Conservation (phyloP, 2,797 vertebrate species). For the Gadopsis marmoratus region DNA sequence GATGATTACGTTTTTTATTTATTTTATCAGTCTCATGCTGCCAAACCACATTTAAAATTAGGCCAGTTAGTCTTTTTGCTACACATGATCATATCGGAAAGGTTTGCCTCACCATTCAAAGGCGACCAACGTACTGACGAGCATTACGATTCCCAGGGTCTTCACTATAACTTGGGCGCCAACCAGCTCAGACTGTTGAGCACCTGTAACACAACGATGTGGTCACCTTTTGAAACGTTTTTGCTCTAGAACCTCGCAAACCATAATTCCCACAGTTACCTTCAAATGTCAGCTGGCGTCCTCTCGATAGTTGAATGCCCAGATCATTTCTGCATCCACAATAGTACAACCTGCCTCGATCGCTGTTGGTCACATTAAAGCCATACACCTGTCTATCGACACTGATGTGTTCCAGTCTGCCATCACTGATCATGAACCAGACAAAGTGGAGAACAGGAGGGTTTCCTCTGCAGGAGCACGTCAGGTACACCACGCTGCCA, state of each 20-base stretch:
- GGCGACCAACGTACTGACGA: constrained; percentile 16
- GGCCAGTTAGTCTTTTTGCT: too few relatives aligned
- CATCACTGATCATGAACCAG: constrained; percentile 15
- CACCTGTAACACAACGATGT: constrained; percentile 15
- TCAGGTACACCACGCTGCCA: constrained; percentile 25
- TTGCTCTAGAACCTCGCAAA: background rate
- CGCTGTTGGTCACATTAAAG: background rate
- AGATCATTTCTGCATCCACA: constrained; percentile 19
- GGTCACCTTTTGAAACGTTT: background rate
- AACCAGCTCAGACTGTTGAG: background rate
- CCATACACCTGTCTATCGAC: constrained; percentile 5
- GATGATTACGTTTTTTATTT: background rate
- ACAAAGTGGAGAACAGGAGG: background rate
- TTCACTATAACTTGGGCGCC: background rate
- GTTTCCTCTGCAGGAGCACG: constrained; percentile 23
- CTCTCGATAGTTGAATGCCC: constrained; percentile 1
- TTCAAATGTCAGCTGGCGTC: constrained; percentile 16
- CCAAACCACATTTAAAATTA: background rate
- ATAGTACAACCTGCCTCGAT: constrained; percentile 15
- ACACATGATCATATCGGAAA: background rate
- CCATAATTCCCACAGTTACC: background rate
- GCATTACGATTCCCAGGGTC: constrained; percentile 1
- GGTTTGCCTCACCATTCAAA: constrained; percentile 39
- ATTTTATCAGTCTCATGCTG: background rate
- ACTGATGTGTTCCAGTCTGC: constrained; percentile 10